Percentiles rank a stretch among this genome's conserved stretches.
These are phyloP conservation scores for Erebia palarica DNA, from an alignment of 2,888 invertebrate genomes.

Conservation along the genomic window DNA sequence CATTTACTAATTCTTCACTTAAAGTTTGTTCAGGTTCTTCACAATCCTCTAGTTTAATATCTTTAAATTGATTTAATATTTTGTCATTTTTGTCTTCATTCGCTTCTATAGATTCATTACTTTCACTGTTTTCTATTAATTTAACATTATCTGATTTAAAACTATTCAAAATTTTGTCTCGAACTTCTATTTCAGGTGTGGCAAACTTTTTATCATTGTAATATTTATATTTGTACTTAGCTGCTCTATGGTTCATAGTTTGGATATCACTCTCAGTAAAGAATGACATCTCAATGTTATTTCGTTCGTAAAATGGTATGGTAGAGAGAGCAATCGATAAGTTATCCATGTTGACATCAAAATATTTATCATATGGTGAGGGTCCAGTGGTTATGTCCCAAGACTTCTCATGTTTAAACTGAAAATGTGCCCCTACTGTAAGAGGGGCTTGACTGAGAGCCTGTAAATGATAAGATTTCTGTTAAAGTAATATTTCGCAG, in stretches of 20 bases:
- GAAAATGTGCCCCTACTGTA: conserved; percentile 75
- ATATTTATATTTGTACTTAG: conserved; percentile 70
- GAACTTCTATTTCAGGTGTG: conserved; percentile 61
- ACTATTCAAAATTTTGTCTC: conserved; percentile 56
- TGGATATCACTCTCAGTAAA: conserved; percentile 66
- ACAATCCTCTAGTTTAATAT: conserved; percentile 25
- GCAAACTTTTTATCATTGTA: conserved; percentile 63
- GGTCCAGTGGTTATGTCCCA: conserved; percentile 68
- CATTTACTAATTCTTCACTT: neutral
- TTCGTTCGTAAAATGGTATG: conserved; percentile 73
- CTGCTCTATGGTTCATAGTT: conserved; percentile 68
- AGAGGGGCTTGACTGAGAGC: conserved; percentile 69
- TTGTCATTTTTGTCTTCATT: conserved; percentile 20
- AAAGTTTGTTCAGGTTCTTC: conserved; percentile 4
- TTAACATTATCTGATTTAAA: conserved; percentile 31
- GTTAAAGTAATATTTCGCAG: neutral
- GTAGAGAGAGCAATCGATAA: conserved; percentile 64
- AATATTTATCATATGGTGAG: conserved; percentile 72
- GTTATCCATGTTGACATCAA: conserved; percentile 69
- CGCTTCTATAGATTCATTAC: conserved; percentile 22
- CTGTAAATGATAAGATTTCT: conserved; percentile 45
- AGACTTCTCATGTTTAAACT: conserved; percentile 78
- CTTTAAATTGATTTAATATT: conserved; percentile 30
- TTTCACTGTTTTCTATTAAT: conserved; percentile 14
- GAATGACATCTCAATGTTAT: conserved; percentile 55